These are phyloP conservation scores for Dryas iulia DNA, from an alignment of 1,140 invertebrate genomes.

Conservation along the genomic window DNA sequence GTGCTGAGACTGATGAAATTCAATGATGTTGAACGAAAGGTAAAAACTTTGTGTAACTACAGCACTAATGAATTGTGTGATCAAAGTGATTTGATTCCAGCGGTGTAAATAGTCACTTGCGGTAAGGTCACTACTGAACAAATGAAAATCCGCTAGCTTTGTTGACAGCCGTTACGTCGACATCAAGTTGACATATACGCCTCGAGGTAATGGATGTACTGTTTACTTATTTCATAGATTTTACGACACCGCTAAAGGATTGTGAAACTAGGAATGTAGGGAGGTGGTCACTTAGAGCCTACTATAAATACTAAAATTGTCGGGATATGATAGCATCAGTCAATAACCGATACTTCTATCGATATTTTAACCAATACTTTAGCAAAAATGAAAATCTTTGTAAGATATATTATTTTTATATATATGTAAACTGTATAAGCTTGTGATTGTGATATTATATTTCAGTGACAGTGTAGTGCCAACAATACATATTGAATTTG, in stretches of 20 bases:
- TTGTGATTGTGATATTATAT: conserved; percentile 13
- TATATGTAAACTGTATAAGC: conserved; percentile 24
- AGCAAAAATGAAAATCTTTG: conserved; percentile 69
- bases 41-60: conserved; percentile 30
- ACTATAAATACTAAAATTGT: conserved; percentile 72
- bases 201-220: conserved; percentile 71
- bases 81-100: conserved; percentile 17
- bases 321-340: conserved; percentile 65
- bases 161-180: conserved; percentile 71
- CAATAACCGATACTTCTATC: conserved; percentile 45
- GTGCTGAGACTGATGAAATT: conserved; percentile 24
- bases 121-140: conserved; percentile 60
- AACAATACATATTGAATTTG: background rate
- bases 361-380: conserved; percentile 42
- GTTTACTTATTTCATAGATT: conserved; percentile 79
- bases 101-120: conserved; percentile 32
- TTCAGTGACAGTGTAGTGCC: conserved; percentile 30
- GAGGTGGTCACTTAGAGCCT: conserved; percentile 57
- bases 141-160: conserved; percentile 68
- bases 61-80: conserved; percentile 27
- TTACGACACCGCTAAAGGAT: conserved; percentile 65
- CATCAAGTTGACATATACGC: conserved; percentile 63
- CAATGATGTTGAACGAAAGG: conserved; percentile 16
- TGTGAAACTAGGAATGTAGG: conserved; percentile 62
- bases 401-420: conserved; percentile 61